Base-by-base conservation (phyloP, 2,797 vertebrate species). In the Chloroceryle inda region DNA sequence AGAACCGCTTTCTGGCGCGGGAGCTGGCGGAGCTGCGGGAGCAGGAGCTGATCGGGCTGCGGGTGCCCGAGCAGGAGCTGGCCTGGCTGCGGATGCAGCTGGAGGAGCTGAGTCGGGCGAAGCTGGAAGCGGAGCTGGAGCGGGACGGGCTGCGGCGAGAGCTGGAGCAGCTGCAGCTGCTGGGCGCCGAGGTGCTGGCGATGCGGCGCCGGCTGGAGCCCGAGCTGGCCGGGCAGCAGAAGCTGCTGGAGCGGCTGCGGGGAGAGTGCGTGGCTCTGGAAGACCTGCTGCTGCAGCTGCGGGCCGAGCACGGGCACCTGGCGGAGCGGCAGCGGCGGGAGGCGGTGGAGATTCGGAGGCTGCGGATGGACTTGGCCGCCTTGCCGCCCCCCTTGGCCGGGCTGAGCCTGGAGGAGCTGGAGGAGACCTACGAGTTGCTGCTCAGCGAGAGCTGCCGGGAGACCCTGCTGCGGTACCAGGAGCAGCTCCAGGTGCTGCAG, bases 61-160 rank as follows among this genome's bases (percentile, higher is more conserved):
- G 80, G 94, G 94, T 86, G 64, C 92, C 96, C 95, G 98, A 97
- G 86, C 94, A 96, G 22, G 99, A 99, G 97, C 97, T 99, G 96
- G 97, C 98, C 62, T 96, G 98, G 53, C 94, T 99, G 97, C 97
- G 99, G 93, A 95, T 94, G 72, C 97, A 97, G 96, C 97, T 99
- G 97, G 98, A 97, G 35, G 98, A 98, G 84, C 97, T 99, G 94
- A 98, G 98, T 53, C 96, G 98, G 58, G 98, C 99, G 58, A 98
- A 98, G 97, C 97, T 98, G 97, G 97, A 97, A 87, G 99, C 98
- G 2, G 99, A 99, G 98, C 96, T 99, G 97, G 99, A 99, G 97
- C 97, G 98, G 75, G 99, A 99, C 79, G 98, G 97, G 89, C 97
- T 99, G 88, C 97, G 98, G 96, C 95, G 96, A 24, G 99, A 99